These are phyloP conservation scores for Uloborus diversus DNA, from an alignment of 1,140 invertebrate genomes.

Conservation along the genomic window DNA sequence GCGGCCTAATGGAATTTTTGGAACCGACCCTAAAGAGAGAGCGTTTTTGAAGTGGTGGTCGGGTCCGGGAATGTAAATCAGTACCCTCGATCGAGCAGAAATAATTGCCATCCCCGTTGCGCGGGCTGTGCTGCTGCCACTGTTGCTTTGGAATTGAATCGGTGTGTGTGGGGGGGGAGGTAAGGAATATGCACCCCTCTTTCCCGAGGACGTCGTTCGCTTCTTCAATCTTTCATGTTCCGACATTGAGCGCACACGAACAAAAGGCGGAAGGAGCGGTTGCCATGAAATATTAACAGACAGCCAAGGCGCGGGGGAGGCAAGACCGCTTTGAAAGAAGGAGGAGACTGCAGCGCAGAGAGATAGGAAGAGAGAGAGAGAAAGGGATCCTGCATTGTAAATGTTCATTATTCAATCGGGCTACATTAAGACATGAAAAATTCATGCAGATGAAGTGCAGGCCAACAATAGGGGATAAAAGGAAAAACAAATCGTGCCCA, in stretches of 20 bases:
- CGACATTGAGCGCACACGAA: slow-evolving; percentile 39
- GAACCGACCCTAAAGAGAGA: slow-evolving; percentile 20
- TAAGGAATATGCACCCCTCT: background rate
- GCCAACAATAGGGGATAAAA: slow-evolving; percentile 56
- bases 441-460: slow-evolving; percentile 58
- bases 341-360: background rate
- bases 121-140: slow-evolving; percentile 10
- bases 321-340: slow-evolving; percentile 25
- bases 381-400: slow-evolving; percentile 49
- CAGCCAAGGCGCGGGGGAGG: slow-evolving; percentile 8
- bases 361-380: slow-evolving; percentile 3
- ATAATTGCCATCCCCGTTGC: slow-evolving; percentile 52
- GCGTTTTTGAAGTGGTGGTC: slow-evolving; percentile 1
- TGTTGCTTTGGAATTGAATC: slow-evolving; percentile 55
- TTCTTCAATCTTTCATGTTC: slow-evolving; percentile 56
- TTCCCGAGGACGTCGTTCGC: background rate
- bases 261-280: slow-evolving; percentile 49
- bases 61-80: slow-evolving; percentile 51
- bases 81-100: slow-evolving; percentile 42
- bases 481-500: slow-evolving; percentile 56
- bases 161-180: slow-evolving; percentile 7
- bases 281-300: slow-evolving; percentile 57
- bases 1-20: slow-evolving; percentile 44
- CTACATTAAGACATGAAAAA: slow-evolving; percentile 59
- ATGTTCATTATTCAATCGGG: slow-evolving; percentile 58